These are phyloP conservation scores for Gymnocephalus cernua DNA, from an alignment of 2,113 vertebrate genomes.

Conservation along the genomic window DNA sequence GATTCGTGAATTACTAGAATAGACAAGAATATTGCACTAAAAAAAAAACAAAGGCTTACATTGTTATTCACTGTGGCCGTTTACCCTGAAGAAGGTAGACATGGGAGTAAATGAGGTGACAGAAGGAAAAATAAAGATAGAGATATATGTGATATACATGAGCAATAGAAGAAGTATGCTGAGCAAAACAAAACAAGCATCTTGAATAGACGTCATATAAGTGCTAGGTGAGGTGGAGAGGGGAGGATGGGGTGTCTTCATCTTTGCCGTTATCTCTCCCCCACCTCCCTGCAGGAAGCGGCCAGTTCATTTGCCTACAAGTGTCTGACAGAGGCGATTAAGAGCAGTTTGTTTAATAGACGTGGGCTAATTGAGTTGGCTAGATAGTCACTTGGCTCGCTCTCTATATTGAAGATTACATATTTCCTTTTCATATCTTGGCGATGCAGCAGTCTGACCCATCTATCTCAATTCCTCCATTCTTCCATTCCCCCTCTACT, in stretches of 20 bases:
- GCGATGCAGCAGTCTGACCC: conserved; percentile 61
- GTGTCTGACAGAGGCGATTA: conserved; percentile 76
- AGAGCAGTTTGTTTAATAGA: conserved; percentile 83
- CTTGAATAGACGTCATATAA: conserved; percentile 54
- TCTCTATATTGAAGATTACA: conserved; percentile 75
- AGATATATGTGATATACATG: conserved; percentile 25
- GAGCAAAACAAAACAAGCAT: conserved; percentile 31
- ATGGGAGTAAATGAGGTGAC: conserved; percentile 18
- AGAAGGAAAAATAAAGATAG: neutral
- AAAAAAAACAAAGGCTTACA: neutral
- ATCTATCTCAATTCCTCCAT: conserved; percentile 71
- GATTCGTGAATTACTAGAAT: neutral
- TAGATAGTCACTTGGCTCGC: conserved; percentile 66
- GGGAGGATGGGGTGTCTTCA: conserved; percentile 33
- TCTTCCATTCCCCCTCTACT: conserved; percentile 45
- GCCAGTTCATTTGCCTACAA: conserved; percentile 61
- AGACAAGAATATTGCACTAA: neutral
- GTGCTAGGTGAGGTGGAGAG: conserved; percentile 25
- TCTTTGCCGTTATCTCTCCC: conserved; percentile 43
- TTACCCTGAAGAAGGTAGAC: conserved; percentile 12
- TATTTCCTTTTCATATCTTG: conserved; percentile 81
- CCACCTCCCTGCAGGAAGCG: conserved; percentile 49
- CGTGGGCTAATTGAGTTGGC: conserved; percentile 81
- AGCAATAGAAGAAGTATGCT: neutral
- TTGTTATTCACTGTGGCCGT: neutral